These are phyloP conservation scores for Hirtodrosophila histrioides DNA, from an alignment of 2,888 invertebrate species.

Conservation along the genomic window DNA sequence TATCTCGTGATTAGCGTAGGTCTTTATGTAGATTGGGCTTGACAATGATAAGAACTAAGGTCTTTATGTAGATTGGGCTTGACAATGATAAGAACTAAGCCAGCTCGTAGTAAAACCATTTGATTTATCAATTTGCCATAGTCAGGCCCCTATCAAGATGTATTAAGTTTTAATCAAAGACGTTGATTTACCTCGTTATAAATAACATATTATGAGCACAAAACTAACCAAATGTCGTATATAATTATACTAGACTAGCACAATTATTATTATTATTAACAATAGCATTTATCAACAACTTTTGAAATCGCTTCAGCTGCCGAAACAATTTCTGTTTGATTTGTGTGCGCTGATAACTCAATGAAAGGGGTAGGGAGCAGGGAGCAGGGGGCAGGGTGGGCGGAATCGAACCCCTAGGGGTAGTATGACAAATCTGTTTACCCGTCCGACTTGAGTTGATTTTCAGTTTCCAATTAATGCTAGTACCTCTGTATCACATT, in stretches of 20 bases:
- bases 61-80: constrained; percentile 43
- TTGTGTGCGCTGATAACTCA: constrained; percentile 46
- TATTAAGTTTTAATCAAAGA: constrained; percentile 74
- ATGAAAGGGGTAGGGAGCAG: too few species aligned
- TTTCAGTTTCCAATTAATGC: constrained; percentile 57
- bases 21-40: constrained; percentile 11
- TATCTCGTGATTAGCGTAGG: constrained; percentile 56
- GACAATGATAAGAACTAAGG: background rate
- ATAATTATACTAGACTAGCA: constrained; percentile 28
- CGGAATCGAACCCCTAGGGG: too few species aligned
- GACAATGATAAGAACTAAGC: constrained; percentile 36
- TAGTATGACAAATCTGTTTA: constrained; percentile 66
- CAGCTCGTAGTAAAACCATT: constrained; percentile 45
- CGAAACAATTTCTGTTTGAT: constrained; percentile 45
- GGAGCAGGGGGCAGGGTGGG: constrained; percentile 2
- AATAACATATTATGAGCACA: constrained; percentile 38
- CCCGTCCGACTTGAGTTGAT: constrained; percentile 10
- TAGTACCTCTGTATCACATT: constrained; percentile 44
- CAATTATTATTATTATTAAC: constrained; percentile 57
- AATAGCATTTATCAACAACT: constrained; percentile 60
- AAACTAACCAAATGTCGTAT: constrained; percentile 33
- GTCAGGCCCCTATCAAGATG: constrained; percentile 61
- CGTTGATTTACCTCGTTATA: constrained; percentile 67
- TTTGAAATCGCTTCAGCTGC: constrained; percentile 40
- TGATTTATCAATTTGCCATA: constrained; percentile 68